Conservation (phyloP, 30 jellyfish, hydroid and myxozoan genomes). For the Aurelia aurita complex sp. Pacific region DNA sequence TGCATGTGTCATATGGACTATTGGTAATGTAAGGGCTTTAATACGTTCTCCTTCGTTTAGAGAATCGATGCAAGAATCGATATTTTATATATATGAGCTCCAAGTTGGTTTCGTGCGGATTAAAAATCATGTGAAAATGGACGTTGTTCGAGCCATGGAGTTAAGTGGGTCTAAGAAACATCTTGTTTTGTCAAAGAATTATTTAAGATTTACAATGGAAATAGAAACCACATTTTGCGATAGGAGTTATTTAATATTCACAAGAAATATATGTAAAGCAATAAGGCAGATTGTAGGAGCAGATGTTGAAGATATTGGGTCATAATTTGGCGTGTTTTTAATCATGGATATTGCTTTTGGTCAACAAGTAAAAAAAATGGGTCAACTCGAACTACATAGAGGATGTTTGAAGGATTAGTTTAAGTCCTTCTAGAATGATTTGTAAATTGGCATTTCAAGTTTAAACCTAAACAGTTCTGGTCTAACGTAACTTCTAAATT, state of each 20-base stretch:
- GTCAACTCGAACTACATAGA: background rate
- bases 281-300: constrained; percentile 44
- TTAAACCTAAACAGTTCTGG: too few relatives aligned
- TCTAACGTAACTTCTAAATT: too few relatives aligned
- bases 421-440: background rate
- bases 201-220: constrained; percentile 38
- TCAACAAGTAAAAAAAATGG: constrained; percentile 50
- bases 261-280: constrained; percentile 25
- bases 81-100: constrained; percentile 11
- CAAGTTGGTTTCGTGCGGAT: constrained; percentile 51
- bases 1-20: too few relatives aligned
- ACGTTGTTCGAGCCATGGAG: constrained; percentile 45
- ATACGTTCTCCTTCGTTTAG: too few relatives aligned
- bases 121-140: constrained; percentile 32
- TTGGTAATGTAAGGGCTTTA: too few relatives aligned
- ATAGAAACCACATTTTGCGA: constrained; percentile 46
- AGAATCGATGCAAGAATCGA: constrained; percentile 7
- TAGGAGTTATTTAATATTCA: constrained; percentile 42
- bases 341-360: constrained; percentile 51
- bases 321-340: constrained; percentile 49
- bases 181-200: constrained; percentile 35
- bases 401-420: constrained; percentile 22
- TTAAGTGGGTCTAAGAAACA: constrained; percentile 30
- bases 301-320: constrained; percentile 44
- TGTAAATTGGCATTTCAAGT: constrained; percentile 2